Conservation (phyloP, 2,113 vertebrate genomes). For the Tychaedon coryphoeus region DNA sequence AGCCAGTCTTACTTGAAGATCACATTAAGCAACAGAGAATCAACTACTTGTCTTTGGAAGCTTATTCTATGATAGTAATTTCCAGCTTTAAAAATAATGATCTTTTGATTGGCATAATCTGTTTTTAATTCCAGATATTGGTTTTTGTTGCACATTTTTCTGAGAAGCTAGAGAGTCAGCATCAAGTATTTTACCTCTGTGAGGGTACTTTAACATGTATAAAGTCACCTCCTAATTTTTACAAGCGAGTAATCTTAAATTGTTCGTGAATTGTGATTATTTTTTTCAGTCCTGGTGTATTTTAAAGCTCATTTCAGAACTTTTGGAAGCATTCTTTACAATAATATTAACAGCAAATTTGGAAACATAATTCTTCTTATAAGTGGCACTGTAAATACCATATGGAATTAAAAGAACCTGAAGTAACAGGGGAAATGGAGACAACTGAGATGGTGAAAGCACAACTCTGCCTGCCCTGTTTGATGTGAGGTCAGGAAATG, state of each 20-base stretch:
- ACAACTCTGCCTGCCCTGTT: background rate
- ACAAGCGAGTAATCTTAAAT: background rate
- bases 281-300: background rate
- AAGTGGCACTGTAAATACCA: background rate
- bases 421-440: background rate
- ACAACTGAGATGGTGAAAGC: background rate
- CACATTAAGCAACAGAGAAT: background rate
- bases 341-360: background rate
- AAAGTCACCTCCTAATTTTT: background rate
- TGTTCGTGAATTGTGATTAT: accelerated
- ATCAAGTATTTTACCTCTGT: background rate
- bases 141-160: background rate
- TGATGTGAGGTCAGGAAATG: background rate
- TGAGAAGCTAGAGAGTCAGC: background rate
- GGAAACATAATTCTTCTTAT: background rate
- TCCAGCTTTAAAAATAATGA: background rate
- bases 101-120: background rate
- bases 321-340: background rate
- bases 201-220: background rate
- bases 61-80: background rate
- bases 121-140: background rate
- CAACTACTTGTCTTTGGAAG: background rate
- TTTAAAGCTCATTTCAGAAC: background rate
- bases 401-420: background rate
- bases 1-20: background rate